Evolutionary conservation across 2,797 vertebrate genomes (phyloP).

Genomic region (Trachurus trachurus): DNA sequence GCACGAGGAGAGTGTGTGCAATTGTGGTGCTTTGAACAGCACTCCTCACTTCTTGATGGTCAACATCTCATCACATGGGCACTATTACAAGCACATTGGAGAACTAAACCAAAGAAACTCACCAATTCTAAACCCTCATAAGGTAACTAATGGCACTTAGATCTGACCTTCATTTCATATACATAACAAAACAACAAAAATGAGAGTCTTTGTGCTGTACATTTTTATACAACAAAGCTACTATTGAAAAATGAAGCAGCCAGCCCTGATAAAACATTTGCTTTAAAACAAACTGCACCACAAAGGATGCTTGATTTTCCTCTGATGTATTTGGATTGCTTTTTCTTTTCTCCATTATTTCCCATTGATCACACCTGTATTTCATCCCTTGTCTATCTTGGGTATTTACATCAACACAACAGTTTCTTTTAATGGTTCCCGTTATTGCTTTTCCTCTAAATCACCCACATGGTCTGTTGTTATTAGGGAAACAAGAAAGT

Average conservation of each 20-base stretch:
- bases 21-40: slow-evolving; percentile 81
- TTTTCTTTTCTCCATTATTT: slow-evolving; percentile 19
- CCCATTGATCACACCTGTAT: slow-evolving; percentile 43
- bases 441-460: slow-evolving; percentile 66
- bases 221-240: slow-evolving; percentile 4
- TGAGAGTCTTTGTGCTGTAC: slow-evolving; percentile 2
- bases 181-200: neutral
- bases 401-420: slow-evolving; percentile 59
- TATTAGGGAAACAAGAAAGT: slow-evolving; percentile 48
- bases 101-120: slow-evolving; percentile 80
- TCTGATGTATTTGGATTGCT: slow-evolving; percentile 28
- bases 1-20: slow-evolving; percentile 74
- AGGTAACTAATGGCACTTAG: slow-evolving; percentile 78
- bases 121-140: slow-evolving; percentile 78
- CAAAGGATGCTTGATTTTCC: slow-evolving; percentile 6
- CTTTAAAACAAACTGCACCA: slow-evolving; percentile 27
- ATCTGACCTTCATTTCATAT: slow-evolving; percentile 12
- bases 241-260: slow-evolving; percentile 8
- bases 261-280: slow-evolving; percentile 19
- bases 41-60: slow-evolving; percentile 75
- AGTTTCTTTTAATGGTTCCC: slow-evolving; percentile 57
- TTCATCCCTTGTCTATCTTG: slow-evolving; percentile 34
- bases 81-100: slow-evolving; percentile 84
- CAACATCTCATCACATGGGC: slow-evolving; percentile 85
- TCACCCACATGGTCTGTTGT: slow-evolving; percentile 53